These are phyloP conservation scores for Cephus runcator DNA, from an alignment of 2,888 invertebrate genomes.

Conservation along the genomic window DNA sequence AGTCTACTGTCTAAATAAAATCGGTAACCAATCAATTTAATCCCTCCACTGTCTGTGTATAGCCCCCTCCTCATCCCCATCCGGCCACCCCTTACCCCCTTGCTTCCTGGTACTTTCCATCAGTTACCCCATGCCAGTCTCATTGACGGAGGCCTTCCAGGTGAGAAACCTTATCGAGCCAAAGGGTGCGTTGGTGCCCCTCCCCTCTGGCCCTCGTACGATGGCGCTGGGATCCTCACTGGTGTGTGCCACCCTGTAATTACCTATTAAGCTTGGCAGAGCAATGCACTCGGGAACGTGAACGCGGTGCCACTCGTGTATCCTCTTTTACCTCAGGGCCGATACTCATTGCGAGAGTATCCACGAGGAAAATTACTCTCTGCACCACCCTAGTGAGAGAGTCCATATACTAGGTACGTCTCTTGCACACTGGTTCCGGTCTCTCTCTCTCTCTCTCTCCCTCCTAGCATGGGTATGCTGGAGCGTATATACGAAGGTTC, in stretches of 20 bases:
- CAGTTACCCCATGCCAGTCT: background rate
- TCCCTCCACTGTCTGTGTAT: background rate
- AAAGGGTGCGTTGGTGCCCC: background rate
- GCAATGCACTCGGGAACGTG: conserved; percentile 12
- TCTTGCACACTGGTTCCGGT: background rate
- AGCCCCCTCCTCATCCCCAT: background rate
- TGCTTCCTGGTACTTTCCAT: background rate
- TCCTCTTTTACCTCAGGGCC: background rate
- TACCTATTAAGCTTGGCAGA: conserved; percentile 32
- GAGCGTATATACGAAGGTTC: background rate
- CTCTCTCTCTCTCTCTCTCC: background rate
- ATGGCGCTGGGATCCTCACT: conserved; percentile 3
- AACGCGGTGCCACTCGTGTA: background rate
- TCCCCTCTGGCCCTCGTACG: background rate
- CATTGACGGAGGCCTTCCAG: background rate
- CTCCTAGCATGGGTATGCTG: background rate
- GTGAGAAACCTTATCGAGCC: background rate
- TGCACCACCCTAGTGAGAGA: background rate
- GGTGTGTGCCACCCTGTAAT: conserved; percentile 30
- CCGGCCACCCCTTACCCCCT: background rate
- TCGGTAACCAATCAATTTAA: background rate
- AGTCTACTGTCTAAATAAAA: background rate
- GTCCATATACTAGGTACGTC: background rate
- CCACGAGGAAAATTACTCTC: background rate
- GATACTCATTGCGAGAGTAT: background rate